Evolutionary conservation across 2,888 invertebrate species (phyloP).

Genomic region (Thera obeliscata): DNA sequence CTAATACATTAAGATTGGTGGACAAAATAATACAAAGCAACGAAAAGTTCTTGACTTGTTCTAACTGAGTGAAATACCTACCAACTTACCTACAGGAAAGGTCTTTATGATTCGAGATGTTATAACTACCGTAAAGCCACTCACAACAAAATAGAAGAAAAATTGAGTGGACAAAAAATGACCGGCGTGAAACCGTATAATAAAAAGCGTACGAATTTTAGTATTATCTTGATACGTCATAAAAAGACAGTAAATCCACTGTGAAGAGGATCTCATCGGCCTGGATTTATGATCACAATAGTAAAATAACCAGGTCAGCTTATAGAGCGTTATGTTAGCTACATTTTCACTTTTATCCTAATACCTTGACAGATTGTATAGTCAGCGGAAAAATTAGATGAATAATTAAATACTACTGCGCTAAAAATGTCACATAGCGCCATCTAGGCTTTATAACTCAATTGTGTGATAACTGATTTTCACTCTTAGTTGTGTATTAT

Average conservation of each 20-base stretch:
- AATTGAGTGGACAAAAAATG: constrained; percentile 1
- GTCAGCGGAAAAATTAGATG: background rate
- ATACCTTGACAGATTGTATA: constrained; percentile 29
- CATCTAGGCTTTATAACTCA: too few relatives aligned
- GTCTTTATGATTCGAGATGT: background rate
- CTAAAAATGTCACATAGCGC: too few relatives aligned
- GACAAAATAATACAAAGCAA: too few relatives aligned
- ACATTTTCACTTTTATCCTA: constrained; percentile 12
- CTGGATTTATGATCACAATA: constrained; percentile 58
- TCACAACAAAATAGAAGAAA: background rate
- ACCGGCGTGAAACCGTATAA: constrained; percentile 6
- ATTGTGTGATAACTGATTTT: too few relatives aligned
- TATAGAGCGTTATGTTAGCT: constrained; percentile 40
- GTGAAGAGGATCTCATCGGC: constrained; percentile 47
- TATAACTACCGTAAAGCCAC: background rate
- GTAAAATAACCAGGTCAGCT: constrained; percentile 60
- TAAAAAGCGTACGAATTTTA: constrained; percentile 11
- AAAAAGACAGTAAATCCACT: constrained; percentile 41
- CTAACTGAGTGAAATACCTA: background rate
- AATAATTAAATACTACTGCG: too few relatives aligned
- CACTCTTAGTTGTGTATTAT: too few relatives aligned
- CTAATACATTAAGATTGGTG: too few relatives aligned
- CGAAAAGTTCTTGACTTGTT: too few relatives aligned
- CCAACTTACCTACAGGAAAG: background rate
- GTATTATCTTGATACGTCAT: constrained; percentile 24